Evolutionary conservation across 2,113 vertebrate species (phyloP).

Genomic region (Sciurus niger): DNA sequence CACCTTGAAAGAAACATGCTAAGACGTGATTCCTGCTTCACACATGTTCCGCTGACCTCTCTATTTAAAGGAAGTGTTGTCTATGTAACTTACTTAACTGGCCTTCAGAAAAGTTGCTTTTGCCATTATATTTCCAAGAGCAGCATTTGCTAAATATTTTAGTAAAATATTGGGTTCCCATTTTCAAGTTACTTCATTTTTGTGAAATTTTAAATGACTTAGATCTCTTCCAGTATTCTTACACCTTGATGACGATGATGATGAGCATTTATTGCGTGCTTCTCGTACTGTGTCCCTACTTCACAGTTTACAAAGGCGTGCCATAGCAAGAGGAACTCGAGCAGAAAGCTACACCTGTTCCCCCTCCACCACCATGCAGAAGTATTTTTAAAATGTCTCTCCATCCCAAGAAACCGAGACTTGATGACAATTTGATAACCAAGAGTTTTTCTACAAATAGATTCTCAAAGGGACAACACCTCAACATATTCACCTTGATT

Average conservation of each 20-base stretch:
- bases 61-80: neutral
- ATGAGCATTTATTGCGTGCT: neutral
- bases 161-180: neutral
- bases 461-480: neutral
- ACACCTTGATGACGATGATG: neutral
- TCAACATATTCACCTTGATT: neutral
- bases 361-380: neutral
- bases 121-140: neutral
- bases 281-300: neutral
- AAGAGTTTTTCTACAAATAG: neutral
- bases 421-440: constrained; percentile 10
- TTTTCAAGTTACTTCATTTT: constrained; percentile 48
- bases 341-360: accelerated
- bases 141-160: neutral
- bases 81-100: neutral
- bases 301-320: neutral
- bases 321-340: neutral
- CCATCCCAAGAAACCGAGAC: neutral
- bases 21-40: neutral
- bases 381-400: neutral
- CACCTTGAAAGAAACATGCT: neutral
- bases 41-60: neutral
- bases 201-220: constrained; percentile 27
- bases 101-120: neutral
- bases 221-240: neutral